Conservation (phyloP, 1,140 invertebrate genomes). For the Macrosteles quadrilineatus region DNA sequence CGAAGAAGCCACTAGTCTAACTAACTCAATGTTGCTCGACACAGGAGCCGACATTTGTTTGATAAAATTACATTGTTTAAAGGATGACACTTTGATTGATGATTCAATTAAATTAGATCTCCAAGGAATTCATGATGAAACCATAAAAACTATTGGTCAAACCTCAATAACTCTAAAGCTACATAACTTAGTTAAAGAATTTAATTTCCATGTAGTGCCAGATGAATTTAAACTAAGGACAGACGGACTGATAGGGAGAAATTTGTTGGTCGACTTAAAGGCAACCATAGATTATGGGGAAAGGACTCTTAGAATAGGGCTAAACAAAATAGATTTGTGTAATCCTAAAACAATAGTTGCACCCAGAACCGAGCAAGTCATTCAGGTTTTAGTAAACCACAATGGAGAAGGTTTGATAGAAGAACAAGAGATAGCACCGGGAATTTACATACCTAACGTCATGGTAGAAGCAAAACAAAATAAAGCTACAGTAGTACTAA, state of each 20-base stretch:
- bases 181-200: not conserved
- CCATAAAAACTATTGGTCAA: not conserved
- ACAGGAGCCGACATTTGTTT: not conserved
- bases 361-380: not conserved
- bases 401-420: constrained; percentile 8
- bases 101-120: not conserved
- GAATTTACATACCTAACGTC: not conserved
- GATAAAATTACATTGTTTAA: not conserved
- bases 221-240: not conserved
- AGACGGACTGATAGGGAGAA: constrained; percentile 7
- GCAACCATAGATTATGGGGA: constrained; percentile 8
- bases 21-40: not conserved
- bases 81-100: not conserved
- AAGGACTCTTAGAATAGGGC: not conserved
- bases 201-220: not conserved
- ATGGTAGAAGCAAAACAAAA: not conserved
- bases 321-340: not conserved
- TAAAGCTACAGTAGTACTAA: not conserved
- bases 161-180: not conserved
- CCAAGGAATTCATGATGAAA: not conserved
- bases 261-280: not conserved
- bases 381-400: not conserved
- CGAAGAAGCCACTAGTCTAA: not conserved
- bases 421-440: not conserved
- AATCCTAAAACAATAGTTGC: not conserved